Conservation (phyloP, 2,797 vertebrate species). For the Enteromius paludinosus region DNA sequence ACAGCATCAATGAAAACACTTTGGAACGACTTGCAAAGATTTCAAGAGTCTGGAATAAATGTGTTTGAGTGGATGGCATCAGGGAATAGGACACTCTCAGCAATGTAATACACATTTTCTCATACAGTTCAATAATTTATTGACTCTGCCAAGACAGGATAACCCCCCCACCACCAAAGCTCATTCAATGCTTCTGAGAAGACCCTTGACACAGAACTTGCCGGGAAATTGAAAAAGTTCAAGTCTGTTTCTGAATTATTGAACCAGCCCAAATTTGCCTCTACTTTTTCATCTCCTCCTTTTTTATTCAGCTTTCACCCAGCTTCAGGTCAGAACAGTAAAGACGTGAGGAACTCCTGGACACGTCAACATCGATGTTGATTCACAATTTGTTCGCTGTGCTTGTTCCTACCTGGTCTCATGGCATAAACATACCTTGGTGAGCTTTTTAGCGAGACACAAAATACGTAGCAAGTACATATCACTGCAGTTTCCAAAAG, state of each 20-base stretch:
- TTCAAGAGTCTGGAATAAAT: conserved; percentile 10
- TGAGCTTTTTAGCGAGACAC: too few species aligned
- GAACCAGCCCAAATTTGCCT: conserved; percentile 23
- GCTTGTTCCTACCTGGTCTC: too few species aligned
- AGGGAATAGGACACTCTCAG: conserved; percentile 18
- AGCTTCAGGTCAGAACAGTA: not conserved
- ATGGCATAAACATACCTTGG: too few species aligned
- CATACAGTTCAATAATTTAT: conserved; percentile 48
- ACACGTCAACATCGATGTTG: not conserved
- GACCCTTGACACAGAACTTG: conserved; percentile 30
- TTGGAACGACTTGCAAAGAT: not conserved
- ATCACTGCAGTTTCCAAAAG: too few species aligned
- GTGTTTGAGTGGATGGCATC: conserved; percentile 20
- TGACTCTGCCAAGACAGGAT: conserved; percentile 39
- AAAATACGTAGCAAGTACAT: too few species aligned
- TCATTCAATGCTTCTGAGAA: conserved; percentile 44
- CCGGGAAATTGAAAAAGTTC: conserved; percentile 35
- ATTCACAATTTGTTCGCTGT: not conserved
- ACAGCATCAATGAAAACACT: conserved; percentile 9
- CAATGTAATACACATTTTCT: conserved; percentile 30
- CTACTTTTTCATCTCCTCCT: not conserved
- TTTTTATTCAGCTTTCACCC: conserved; percentile 11
- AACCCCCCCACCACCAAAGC: conserved; percentile 33
- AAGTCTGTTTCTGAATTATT: conserved; percentile 41
- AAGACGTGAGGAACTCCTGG: not conserved